These are phyloP conservation scores for Mormyrops attenuatus DNA, from an alignment of 2,797 vertebrate genomes.

Conservation along the genomic window DNA sequence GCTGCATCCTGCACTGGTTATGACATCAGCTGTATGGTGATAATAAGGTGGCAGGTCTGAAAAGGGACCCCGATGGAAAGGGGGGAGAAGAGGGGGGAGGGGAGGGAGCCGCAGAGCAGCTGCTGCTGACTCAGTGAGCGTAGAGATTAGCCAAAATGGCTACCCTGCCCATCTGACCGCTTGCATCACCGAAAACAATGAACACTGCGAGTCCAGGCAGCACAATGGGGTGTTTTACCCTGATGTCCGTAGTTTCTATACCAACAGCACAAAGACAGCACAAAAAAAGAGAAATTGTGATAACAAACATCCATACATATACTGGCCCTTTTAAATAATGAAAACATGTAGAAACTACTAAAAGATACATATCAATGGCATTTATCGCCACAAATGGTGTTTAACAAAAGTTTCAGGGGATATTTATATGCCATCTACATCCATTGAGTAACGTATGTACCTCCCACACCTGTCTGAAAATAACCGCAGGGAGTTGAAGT, in stretches of 20 bases:
- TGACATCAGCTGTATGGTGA: background rate
- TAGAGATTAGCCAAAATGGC: constrained; percentile 16
- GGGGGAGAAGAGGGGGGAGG: background rate
- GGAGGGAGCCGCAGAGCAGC: background rate
- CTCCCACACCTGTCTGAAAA: background rate
- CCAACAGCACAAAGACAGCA: background rate
- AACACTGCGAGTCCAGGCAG: background rate
- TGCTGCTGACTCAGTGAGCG: constrained; percentile 14
- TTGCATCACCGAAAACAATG: constrained; percentile 6
- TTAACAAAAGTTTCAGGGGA: background rate
- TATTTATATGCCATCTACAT: background rate
- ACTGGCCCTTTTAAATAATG: background rate
- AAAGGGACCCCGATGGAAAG: background rate
- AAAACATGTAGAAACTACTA: background rate
- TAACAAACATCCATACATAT: background rate
- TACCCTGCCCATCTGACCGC: background rate
- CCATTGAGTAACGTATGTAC: background rate
- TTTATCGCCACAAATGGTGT: background rate
- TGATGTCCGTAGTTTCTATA: background rate
- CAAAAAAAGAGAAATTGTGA: background rate
- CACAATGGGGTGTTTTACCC: background rate
- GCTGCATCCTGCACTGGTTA: background rate
- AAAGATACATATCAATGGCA: background rate
- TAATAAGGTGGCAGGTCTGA: background rate
- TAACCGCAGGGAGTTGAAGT: background rate